Evolutionary conservation across 2,113 vertebrate species (phyloP).

Genomic region (Myocastor coypus): DNA sequence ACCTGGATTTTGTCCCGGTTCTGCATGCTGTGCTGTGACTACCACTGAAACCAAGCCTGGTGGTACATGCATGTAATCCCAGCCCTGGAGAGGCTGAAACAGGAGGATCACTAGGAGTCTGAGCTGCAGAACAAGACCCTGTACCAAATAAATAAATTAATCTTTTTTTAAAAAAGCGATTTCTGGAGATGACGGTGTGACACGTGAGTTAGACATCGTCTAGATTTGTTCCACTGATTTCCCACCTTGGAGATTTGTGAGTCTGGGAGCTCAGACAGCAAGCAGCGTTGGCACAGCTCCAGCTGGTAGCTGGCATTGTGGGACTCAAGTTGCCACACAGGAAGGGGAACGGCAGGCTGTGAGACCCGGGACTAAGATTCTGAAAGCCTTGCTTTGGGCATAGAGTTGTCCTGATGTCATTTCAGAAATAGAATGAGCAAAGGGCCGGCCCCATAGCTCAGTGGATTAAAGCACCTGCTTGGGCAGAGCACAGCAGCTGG

Average conservation of each 20-base stretch:
- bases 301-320: too few species aligned
- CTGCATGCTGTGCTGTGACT: too few species aligned
- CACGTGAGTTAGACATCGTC: accelerated
- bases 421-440: not conserved
- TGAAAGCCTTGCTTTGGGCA: not conserved
- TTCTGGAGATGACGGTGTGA: not conserved
- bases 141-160: too few species aligned
- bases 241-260: not conserved
- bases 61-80: too few species aligned
- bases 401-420: not conserved
- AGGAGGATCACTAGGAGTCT: too few species aligned
- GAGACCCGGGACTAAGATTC: not conserved
- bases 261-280: not conserved
- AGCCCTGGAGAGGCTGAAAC: too few species aligned
- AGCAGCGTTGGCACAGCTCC: not conserved
- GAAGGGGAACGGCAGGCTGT: accelerated
- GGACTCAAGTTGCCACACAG: not conserved
- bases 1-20: too few species aligned
- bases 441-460: too few species aligned
- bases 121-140: too few species aligned
- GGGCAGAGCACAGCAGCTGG: too few species aligned
- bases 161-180: not conserved
- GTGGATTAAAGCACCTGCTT: too few species aligned
- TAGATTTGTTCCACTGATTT: not conserved
- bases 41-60: too few species aligned